These are phyloP conservation scores for Regulus satrapa DNA, from an alignment of 2,113 vertebrate genomes.

Conservation along the genomic window DNA sequence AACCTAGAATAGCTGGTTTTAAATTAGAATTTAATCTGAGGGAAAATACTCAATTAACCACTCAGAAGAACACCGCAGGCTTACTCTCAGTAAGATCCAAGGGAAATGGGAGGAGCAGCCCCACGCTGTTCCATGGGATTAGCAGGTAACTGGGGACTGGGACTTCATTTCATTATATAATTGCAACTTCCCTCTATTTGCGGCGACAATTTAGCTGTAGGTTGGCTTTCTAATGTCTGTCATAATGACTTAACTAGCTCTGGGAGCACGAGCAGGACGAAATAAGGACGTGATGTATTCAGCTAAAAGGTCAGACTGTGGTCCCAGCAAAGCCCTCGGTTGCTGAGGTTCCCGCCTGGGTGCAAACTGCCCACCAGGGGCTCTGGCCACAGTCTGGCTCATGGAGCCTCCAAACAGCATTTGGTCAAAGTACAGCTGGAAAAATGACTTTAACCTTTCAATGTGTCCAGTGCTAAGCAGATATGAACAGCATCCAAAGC, in stretches of 20 bases:
- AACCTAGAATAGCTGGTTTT: not conserved
- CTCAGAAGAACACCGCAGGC: not conserved
- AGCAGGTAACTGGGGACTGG: not conserved
- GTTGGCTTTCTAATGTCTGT: not conserved
- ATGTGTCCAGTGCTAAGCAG: not conserved
- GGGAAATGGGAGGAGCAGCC: not conserved
- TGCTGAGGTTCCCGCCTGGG: not conserved
- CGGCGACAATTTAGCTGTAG: not conserved
- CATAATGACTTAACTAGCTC: not conserved
- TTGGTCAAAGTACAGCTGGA: not conserved
- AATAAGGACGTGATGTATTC: not conserved
- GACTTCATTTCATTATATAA: not conserved
- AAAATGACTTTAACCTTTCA: slow-evolving; percentile 34
- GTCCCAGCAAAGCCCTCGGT: not conserved
- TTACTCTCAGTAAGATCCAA: not conserved
- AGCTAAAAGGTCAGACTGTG: slow-evolving; percentile 1
- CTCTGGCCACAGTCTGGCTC: not conserved
- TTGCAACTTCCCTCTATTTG: not conserved
- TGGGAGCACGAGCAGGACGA: not conserved
- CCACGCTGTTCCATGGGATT: not conserved
- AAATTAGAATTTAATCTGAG: not conserved
- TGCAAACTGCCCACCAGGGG: not conserved
- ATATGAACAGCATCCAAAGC: not conserved
- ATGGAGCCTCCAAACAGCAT: not conserved
- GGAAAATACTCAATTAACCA: not conserved